Evolutionary conservation across 2,888 invertebrate genomes (phyloP).

Genomic region (Apodemia zela): DNA sequence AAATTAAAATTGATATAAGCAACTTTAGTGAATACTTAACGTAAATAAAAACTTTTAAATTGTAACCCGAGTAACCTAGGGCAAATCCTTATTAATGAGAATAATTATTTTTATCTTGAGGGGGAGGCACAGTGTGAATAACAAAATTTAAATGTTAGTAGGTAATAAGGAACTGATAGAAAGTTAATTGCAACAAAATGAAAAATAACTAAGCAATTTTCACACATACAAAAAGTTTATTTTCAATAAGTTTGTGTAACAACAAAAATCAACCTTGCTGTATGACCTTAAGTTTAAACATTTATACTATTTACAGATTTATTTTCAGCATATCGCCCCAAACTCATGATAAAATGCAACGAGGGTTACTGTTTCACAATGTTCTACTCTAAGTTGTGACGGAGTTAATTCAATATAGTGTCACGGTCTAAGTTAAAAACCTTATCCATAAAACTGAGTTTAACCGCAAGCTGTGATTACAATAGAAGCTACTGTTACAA

Average conservation of each 20-base stretch:
- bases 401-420: slow-evolving; percentile 70
- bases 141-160: background rate
- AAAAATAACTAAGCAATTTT: slow-evolving; percentile 62
- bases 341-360: slow-evolving; percentile 77
- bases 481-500: slow-evolving; percentile 70
- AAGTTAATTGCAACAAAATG: slow-evolving; percentile 31
- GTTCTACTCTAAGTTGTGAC: slow-evolving; percentile 77
- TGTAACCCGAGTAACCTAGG: background rate
- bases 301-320: slow-evolving; percentile 78
- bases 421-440: slow-evolving; percentile 47
- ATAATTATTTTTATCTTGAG: background rate
- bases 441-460: slow-evolving; percentile 62
- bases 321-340: slow-evolving; percentile 74
- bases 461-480: slow-evolving; percentile 71
- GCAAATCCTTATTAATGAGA: background rate
- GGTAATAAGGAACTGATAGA: background rate
- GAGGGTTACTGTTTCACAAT: slow-evolving; percentile 70
- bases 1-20: no score
- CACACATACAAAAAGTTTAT: slow-evolving; percentile 81
- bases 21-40: background rate
- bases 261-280: slow-evolving; percentile 80
- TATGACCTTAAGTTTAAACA: slow-evolving; percentile 74
- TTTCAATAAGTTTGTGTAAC: slow-evolving; percentile 79
- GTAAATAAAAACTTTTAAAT: background rate
- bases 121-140: slow-evolving; percentile 15